Conservation (phyloP, 1,140 invertebrate species). For the Solenopsis invicta region DNA sequence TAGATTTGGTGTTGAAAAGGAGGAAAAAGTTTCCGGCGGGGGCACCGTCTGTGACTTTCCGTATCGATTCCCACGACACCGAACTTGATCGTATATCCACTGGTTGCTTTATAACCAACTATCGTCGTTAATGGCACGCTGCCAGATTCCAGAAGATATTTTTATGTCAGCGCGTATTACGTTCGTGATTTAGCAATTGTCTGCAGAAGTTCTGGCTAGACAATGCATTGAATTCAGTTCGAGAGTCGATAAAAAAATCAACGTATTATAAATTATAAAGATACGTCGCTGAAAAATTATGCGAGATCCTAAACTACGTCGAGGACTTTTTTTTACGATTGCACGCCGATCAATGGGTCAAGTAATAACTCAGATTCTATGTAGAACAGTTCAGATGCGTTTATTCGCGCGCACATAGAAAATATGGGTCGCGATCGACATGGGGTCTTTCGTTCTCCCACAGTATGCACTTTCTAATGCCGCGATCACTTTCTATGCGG, state of each 20-base stretch:
- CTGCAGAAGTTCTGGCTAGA: not conserved
- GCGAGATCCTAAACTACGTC: not conserved
- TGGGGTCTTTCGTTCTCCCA: constrained; percentile 27
- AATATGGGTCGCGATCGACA: constrained; percentile 67
- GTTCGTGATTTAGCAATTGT: not conserved
- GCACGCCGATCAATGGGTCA: not conserved
- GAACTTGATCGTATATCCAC: not conserved
- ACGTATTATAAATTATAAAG: not conserved
- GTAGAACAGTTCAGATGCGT: not conserved
- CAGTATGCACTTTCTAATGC: constrained; percentile 69
- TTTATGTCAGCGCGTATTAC: not conserved
- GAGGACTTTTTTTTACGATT: not conserved
- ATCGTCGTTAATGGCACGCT: not conserved
- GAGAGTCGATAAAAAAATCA: not conserved
- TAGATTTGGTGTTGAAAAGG: constrained; percentile 36
- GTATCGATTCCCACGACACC: constrained; percentile 48
- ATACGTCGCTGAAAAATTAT: not conserved
- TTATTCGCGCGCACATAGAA: constrained; percentile 6
- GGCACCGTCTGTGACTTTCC: not conserved
- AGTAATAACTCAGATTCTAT: not conserved
- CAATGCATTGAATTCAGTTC: not conserved
- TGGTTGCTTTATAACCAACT: not conserved
- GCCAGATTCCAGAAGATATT: not conserved
- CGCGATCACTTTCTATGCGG: constrained; percentile 63
- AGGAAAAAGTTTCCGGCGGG: not conserved